Base-by-base conservation (phyloP, 1,140 invertebrate species). In the Penaeus indicus region DNA sequence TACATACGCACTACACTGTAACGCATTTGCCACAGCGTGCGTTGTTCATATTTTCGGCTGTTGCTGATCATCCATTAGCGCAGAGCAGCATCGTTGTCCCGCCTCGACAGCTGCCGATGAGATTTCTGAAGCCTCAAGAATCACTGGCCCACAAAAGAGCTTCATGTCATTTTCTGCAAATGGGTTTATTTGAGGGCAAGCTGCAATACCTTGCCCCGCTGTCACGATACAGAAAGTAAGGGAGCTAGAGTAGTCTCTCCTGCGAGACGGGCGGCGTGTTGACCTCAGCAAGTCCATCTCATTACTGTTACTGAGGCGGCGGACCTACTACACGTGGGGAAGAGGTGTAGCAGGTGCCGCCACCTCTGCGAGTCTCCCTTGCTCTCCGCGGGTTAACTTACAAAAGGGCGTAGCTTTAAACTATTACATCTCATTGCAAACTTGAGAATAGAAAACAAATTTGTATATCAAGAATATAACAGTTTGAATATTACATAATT, bases 401-500 rank as follows among this genome's bases (percentile, higher is more conserved):
- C 82, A 69, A 84, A 42, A 84, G 42, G 81, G 81, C 60, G 38
- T 83, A 83, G 81, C 81, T 63, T 83, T 67, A 84, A 84, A 84
- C 82, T 64, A 84, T 64, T 64, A 84, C 82, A 84, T 84, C 32
- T 69, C 82, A 84, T 84, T 42, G 82, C 82, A 84, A 61, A 25
- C 63, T 67, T 84, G 32, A 69, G 64, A 84, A 84, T 84, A 69
- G 21, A 69, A 84, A 84, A 84, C 63, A 84, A 84, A 87, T 84
- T 54, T 88, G 87, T 69, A 78, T 88, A 88, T 88, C 82, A 88
- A 88, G 87, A 88, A 88, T 88, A 84, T 88, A 88, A 88, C 87
- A 88, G 82, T 88, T 83, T 88, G 87, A 88, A 88, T 83, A 88
- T 88, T 88, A 88, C 87, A 88, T 42, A 88, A 88, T 60, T 88